Evolutionary conservation across 2,888 invertebrate species (phyloP).

Genomic region (Auanema freiburgensis): DNA sequence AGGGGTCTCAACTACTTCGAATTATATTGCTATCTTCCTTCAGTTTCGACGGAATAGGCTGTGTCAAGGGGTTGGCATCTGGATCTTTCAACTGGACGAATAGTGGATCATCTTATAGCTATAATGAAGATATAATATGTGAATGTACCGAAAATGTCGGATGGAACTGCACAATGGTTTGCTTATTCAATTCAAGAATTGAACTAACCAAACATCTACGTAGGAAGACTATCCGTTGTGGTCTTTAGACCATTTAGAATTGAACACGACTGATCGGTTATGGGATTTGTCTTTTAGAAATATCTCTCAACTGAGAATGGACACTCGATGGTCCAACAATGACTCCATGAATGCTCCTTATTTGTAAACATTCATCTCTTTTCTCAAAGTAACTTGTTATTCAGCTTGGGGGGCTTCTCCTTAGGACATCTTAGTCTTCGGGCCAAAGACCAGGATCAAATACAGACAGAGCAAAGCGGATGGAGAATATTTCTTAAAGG

Average conservation of each 20-base stretch:
- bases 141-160: slow-evolving; percentile 36
- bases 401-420: slow-evolving; percentile 47
- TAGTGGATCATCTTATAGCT: slow-evolving; percentile 13
- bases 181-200: neutral
- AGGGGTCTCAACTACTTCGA: no score
- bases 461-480: slow-evolving; percentile 27
- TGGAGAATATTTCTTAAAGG: slow-evolving; percentile 27
- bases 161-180: slow-evolving; percentile 53
- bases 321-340: slow-evolving; percentile 28
- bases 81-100: no score
- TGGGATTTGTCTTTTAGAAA: slow-evolving; percentile 48
- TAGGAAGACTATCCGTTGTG: slow-evolving; percentile 49
- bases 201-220: slow-evolving; percentile 11
- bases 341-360: slow-evolving; percentile 20
- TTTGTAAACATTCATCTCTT: slow-evolving; percentile 20
- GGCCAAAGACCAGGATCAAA: slow-evolving; percentile 19
- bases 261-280: slow-evolving; percentile 54
- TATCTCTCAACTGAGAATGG: slow-evolving; percentile 50
- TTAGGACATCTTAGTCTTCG: slow-evolving; percentile 37
- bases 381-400: no score
- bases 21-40: no score
- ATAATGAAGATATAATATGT: slow-evolving; percentile 45
- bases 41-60: no score
- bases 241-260: slow-evolving; percentile 24
- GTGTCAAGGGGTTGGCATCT: no score